Evolutionary conservation across 2,797 vertebrate species (phyloP).

Genomic region (Sebastolobus alascanus): DNA sequence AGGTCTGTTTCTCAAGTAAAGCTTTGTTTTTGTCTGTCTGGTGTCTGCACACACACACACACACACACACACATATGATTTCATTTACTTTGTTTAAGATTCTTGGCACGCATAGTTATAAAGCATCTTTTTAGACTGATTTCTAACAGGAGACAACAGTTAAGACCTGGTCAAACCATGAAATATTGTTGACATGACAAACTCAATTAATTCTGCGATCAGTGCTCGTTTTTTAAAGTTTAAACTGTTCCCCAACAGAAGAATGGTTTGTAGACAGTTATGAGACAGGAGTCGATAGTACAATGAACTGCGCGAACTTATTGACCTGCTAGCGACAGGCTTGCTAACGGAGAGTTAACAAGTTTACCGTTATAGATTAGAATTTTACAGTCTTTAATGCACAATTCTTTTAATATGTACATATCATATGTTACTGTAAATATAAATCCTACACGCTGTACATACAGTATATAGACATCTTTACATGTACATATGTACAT

Average conservation of each 20-base stretch:
- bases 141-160: not conserved
- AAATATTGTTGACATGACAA: not conserved
- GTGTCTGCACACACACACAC: slow-evolving; percentile 1
- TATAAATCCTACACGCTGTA: too few relatives aligned
- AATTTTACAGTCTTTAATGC: too few relatives aligned
- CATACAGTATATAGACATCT: too few relatives aligned
- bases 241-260: not conserved
- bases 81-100: slow-evolving; percentile 21
- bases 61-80: not conserved
- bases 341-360: not conserved
- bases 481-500: too few relatives aligned
- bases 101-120: slow-evolving; percentile 2
- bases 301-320: not conserved
- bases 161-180: not conserved
- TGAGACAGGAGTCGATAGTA: not conserved
- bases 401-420: too few relatives aligned
- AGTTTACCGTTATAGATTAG: too few relatives aligned
- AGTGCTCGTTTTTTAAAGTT: not conserved
- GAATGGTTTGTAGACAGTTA: not conserved
- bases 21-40: slow-evolving; percentile 28
- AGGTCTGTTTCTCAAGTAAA: slow-evolving; percentile 7
- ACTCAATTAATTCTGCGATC: not conserved
- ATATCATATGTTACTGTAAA: too few relatives aligned
- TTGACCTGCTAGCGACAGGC: not conserved
- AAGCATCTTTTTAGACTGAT: not conserved